phyloP scores from a whole-genome alignment of 2,797 vertebrate genomes.

The Chelon labrosus region DNA sequence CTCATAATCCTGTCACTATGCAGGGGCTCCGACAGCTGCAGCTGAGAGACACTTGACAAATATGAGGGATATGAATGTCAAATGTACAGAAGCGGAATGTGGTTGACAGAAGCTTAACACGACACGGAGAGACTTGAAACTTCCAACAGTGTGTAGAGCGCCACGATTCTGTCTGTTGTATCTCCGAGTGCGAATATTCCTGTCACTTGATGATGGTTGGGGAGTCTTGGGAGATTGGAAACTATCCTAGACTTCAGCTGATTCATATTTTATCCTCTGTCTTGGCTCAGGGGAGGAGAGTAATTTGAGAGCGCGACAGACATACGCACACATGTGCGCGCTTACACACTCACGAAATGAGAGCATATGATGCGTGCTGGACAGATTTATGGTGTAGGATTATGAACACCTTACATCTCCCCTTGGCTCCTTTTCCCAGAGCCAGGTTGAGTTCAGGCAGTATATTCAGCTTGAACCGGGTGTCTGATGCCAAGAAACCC shows the following conservation, averaged over 20 bases:
- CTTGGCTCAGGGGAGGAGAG: conserved; percentile 77
- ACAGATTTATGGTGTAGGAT: conserved; percentile 79
- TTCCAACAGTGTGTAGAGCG: conserved; percentile 37
- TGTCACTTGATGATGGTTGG: conserved; percentile 55
- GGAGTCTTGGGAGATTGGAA: conserved; percentile 74
- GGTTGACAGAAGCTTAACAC: conserved; percentile 71
- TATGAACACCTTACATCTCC: conserved; percentile 79
- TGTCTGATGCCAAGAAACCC: conserved; percentile 72
- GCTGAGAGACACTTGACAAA: conserved; percentile 65
- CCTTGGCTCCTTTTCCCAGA: conserved; percentile 65
- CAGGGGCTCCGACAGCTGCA: conserved; percentile 47
- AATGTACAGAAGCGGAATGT: conserved; percentile 54
- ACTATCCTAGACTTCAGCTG: conserved; percentile 80
- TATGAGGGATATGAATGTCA: conserved; percentile 68
- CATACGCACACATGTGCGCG: conserved; percentile 30
- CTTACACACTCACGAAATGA: conserved; percentile 60
- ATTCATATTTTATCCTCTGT: conserved; percentile 83
- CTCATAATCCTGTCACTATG: conserved; percentile 63
- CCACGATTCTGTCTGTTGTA: conserved; percentile 21
- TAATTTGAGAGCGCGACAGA: conserved; percentile 75
- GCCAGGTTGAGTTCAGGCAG: conserved; percentile 75
- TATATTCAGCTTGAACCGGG: conserved; percentile 74
- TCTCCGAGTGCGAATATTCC: conserved; percentile 28
- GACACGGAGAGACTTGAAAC: conserved; percentile 65
- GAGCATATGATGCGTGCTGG: conserved; percentile 80